Base-by-base conservation (phyloP, 2,888 invertebrate genomes). In the Cylindroiulus punctatus region DNA sequence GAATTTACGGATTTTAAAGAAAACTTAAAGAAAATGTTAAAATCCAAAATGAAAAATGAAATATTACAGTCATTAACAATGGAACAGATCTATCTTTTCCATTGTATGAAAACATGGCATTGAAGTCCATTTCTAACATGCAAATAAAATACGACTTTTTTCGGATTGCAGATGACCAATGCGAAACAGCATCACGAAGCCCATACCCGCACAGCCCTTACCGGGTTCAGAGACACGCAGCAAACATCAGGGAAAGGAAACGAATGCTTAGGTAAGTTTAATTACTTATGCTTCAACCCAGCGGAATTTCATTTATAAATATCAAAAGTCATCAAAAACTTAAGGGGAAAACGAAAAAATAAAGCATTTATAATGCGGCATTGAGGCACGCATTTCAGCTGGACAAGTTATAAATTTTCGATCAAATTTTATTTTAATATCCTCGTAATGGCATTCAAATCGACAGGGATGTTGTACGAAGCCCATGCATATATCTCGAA, bases 221-320 rank as follows among this genome's bases (percentile, higher is more conserved):
- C 91, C 94, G 96, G 90, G 95, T 97, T 88, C 97, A 97, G 91
- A 93, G 97, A 88, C 96, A 97, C 89, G 96, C 98, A 2, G 97
- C 98, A 87, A 98, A 98, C 92, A 96, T 98, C 88, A 94, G 99
- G 89, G 99, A 99, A 92, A 93, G 98, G 91, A 96, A 98, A 93
- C 95, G 98, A 91, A 98, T 99, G 98, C 95, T 98, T 94, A 97
- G 97, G 95, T 96, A 88, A 87, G 88, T 76, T 32, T 1, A 57
- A 19, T 22, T 44, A 44, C 10, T 14, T 14, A 8, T 7, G 10
- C 44, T 22, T 65, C 10, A 22, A 19, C n/a, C 19, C 19, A 52
- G 19, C 52, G 19, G 52, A 52, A 52, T 65, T 65, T 65, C 57
- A 8, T 65, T n/a, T 26, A 65, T 5, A 65, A 5, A 22, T 65